A percentile compares a stretch with the other conserved stretches of the same genome.
These are phyloP conservation scores for Tenthredo mesomela DNA, from an alignment of 2,888 invertebrate species.

Conservation along the genomic window DNA sequence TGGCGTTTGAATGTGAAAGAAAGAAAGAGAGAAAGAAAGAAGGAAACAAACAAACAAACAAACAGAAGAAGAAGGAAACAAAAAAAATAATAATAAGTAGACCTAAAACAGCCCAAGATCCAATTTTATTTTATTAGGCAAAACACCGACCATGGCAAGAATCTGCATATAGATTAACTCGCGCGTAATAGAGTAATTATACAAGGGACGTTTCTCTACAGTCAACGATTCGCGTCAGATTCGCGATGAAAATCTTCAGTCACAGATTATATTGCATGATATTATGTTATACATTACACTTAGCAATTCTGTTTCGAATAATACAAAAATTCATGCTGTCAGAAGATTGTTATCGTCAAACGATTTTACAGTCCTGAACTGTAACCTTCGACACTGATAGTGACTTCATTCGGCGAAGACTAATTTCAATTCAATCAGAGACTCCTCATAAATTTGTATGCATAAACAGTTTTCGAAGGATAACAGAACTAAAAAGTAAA, in stretches of 20 bases:
- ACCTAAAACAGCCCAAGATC: slow-evolving; percentile 55
- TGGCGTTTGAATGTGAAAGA: slow-evolving; percentile 51
- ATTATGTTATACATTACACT: not conserved
- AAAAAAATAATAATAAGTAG: slow-evolving; percentile 22
- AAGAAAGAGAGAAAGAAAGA: slow-evolving; percentile 40
- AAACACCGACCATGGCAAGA: slow-evolving; percentile 53
- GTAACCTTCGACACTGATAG: too few species aligned
- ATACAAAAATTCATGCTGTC: not conserved
- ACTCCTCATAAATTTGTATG: too few species aligned
- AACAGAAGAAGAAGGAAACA: slow-evolving; percentile 16
- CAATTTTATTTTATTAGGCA: slow-evolving; percentile 59
- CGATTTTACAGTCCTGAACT: too few species aligned
- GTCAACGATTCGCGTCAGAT: not conserved
- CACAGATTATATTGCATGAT: not conserved
- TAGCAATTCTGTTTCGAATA: not conserved
- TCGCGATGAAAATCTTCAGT: slow-evolving; percentile 25
- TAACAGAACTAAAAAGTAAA: too few species aligned
- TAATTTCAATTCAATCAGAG: too few species aligned
- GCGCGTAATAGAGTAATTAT: slow-evolving; percentile 59
- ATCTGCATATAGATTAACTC: slow-evolving; percentile 67
- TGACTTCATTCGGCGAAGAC: too few species aligned
- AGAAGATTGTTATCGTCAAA: not conserved
- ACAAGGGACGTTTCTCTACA: not conserved
- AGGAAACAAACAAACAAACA: slow-evolving; percentile 25
- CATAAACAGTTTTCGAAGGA: too few species aligned